phyloP scores from a whole-genome alignment of 2,888 invertebrate species.

The Agriopis aurantiaria region DNA sequence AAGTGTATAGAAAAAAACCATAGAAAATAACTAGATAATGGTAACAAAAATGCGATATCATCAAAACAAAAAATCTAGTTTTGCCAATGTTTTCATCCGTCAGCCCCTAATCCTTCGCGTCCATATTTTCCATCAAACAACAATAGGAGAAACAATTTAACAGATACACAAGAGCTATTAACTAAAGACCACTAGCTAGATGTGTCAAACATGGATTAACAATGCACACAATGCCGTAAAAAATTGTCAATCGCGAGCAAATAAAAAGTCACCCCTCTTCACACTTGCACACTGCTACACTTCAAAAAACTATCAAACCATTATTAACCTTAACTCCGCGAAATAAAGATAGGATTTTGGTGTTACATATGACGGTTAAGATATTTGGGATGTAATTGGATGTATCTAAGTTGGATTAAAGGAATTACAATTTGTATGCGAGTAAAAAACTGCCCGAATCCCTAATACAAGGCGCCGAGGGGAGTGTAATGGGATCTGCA shows the following conservation, averaged over 20 bases:
- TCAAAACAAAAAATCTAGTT: neutral
- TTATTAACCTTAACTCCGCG: slow-evolving; percentile 43
- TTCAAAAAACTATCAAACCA: slow-evolving; percentile 45
- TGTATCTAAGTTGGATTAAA: slow-evolving; percentile 83
- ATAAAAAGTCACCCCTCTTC: slow-evolving; percentile 68
- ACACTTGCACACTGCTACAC: slow-evolving; percentile 44
- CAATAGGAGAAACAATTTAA: slow-evolving; percentile 66
- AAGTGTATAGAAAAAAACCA: neutral
- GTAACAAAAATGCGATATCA: neutral
- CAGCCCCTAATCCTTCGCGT: slow-evolving; percentile 46
- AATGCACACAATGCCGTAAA: slow-evolving; percentile 77
- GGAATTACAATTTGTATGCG: slow-evolving; percentile 83
- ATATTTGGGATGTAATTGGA: slow-evolving; percentile 82
- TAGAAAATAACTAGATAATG: neutral
- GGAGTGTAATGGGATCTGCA: slow-evolving; percentile 71
- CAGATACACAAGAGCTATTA: slow-evolving; percentile 72
- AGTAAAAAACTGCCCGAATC: slow-evolving; percentile 75
- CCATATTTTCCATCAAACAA: slow-evolving; percentile 54
- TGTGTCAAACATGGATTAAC: slow-evolving; percentile 84
- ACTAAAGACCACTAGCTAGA: slow-evolving; percentile 74
- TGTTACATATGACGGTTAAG: slow-evolving; percentile 35
- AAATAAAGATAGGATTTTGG: slow-evolving; percentile 42
- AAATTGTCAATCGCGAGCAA: slow-evolving; percentile 75
- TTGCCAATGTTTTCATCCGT: slow-evolving; percentile 30
- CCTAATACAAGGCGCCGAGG: slow-evolving; percentile 53